Conservation (phyloP, 2,113 vertebrate genomes). For the Oncorhynchus kisutch region DNA sequence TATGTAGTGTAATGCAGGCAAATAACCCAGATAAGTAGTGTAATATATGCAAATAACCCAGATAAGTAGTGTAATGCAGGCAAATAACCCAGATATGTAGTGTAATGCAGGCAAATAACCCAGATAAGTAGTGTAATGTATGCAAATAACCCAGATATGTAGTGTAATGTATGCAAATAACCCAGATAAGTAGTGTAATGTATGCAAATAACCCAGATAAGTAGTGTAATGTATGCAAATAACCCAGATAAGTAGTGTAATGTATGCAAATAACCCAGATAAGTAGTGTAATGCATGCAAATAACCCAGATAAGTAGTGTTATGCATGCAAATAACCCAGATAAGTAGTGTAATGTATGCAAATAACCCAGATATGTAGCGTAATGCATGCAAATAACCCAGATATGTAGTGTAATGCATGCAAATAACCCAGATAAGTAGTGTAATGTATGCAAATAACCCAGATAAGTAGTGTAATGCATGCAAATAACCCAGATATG, state of each 20-base stretch:
- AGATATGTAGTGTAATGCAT: constrained; percentile 52
- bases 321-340: constrained; percentile 3
- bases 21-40: constrained; percentile 47
- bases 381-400: background rate
- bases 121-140: constrained; percentile 53
- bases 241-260: constrained; percentile 36
- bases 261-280: constrained; percentile 37
- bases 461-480: constrained; percentile 37
- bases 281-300: no score
- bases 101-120: no score
- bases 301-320: constrained; percentile 49
- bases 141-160: constrained; percentile 36
- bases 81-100: constrained; percentile 37
- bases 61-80: constrained; percentile 41
- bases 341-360: constrained; percentile 27
- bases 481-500: constrained; percentile 40
- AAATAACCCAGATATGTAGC: constrained; percentile 36
- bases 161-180: no score
- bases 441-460: no score
- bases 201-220: constrained; percentile 37
- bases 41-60: background rate
- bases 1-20: constrained; percentile 20
- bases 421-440: constrained; percentile 37
- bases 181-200: constrained; percentile 37
- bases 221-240: no score